phyloP scores from a whole-genome alignment of 2,888 invertebrate genomes.

The Eupithecia vulgata region DNA sequence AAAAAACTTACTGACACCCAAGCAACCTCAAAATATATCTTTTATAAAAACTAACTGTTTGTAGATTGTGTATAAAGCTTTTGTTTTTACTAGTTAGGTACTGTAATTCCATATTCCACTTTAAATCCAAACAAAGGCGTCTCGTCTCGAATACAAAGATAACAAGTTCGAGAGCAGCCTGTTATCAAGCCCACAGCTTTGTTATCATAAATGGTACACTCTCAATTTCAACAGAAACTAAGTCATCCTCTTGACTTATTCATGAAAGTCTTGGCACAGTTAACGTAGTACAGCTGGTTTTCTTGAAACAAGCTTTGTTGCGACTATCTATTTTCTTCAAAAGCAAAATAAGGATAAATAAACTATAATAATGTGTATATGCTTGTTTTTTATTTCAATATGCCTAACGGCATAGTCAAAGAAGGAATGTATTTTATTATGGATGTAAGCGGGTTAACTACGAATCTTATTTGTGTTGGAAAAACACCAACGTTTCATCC shows the following conservation, averaged over 20 bases:
- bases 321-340: neutral
- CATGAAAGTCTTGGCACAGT: conserved; percentile 46
- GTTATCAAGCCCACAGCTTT: conserved; percentile 13
- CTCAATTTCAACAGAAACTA: conserved; percentile 50
- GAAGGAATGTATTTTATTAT: neutral
- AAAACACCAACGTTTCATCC: no score
- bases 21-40: neutral
- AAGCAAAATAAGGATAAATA: no score
- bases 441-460: no score
- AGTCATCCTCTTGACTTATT: conserved; percentile 52
- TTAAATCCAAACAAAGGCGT: neutral
- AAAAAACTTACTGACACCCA: neutral
- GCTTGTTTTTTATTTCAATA: neutral
- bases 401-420: neutral
- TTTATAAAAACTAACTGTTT: neutral
- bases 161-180: neutral
- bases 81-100: neutral
- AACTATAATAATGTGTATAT: no score
- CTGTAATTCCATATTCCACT: neutral
- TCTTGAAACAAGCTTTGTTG: neutral
- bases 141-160: conserved; percentile 2
- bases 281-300: conserved; percentile 3
- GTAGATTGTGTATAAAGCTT: neutral
- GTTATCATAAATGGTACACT: conserved; percentile 44
- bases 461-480: no score